Evolutionary conservation across 1,140 invertebrate species (phyloP), one percentile per base, ranked within the genome.

Genomic region (Palaemon carinicauda): DNA sequence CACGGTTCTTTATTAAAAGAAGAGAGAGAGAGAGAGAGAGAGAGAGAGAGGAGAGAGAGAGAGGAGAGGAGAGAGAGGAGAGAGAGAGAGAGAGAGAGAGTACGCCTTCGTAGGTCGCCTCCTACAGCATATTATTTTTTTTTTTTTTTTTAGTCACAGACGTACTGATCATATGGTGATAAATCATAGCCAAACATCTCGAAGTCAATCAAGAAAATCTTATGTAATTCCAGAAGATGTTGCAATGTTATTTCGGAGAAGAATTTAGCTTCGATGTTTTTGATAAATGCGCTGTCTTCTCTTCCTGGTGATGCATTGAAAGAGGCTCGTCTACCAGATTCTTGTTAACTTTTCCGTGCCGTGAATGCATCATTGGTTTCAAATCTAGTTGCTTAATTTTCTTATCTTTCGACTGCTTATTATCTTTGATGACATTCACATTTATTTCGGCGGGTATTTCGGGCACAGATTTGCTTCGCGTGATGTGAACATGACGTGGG

Each of bases 181-280:
- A 85, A 24, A 52, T 56, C 60, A 52, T 89, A 90, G 12, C 81
- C 82, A 81, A 90, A 90, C 80, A 90, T 78, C 27, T 87, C 75
- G 82, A 90, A 90, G 80, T 90, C 89, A 24, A 80, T 27, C 31
- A 79, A 41, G 83, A 89, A 90, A 17, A 86, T 29, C 17, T 80
- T 41, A 29, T 88, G 88, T 9, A 90, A 52, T 69, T 83, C 51
- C 29, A 74, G 19, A 19, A 90, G 50, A 19, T 89, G 85, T 24
- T 56, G 19, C 29, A 24, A 12, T 29, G 73, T 82, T 24, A 90
- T 82, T 21, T 82, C 41, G 29, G 82, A 87, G 88, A 90, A 91
- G 86, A 89, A 90, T 4, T 15, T 92, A 54, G 92, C 89, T 84
- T 74, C 78, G 79, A 19, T 50, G 31, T n/a, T 33, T 12, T 10